phyloP scores from a whole-genome alignment of 2,797 vertebrate species.

The Lates japonicus region DNA sequence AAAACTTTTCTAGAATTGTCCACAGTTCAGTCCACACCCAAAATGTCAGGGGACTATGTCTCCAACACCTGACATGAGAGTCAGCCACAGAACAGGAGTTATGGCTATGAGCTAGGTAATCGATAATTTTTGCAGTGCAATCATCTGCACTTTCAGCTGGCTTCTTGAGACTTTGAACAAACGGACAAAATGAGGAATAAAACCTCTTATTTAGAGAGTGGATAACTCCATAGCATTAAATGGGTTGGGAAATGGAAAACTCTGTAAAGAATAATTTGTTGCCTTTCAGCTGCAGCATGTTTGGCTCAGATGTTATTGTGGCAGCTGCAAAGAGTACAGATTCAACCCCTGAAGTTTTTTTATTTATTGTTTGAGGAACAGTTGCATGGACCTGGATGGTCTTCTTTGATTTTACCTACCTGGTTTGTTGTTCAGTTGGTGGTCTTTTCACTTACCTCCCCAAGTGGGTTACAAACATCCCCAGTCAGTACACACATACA shows the following conservation, averaged over 20 bases:
- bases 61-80: neutral
- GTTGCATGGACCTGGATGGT: constrained; percentile 75
- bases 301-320: constrained; percentile 57
- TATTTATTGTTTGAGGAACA: constrained; percentile 71
- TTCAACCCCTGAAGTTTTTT: constrained; percentile 74
- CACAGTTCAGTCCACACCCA: neutral
- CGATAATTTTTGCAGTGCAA: neutral
- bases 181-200: neutral
- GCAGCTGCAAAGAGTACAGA: constrained; percentile 65
- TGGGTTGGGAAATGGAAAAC: neutral
- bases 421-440: constrained; percentile 79
- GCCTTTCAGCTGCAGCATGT: constrained; percentile 32
- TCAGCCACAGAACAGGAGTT: neutral
- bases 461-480: constrained; percentile 69
- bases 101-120: neutral
- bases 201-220: neutral
- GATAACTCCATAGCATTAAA: neutral
- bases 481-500: constrained; percentile 15
- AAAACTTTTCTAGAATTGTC: neutral
- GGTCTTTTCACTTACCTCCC: constrained; percentile 78
- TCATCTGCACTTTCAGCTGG: neutral
- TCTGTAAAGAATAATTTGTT: neutral
- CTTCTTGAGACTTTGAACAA: neutral
- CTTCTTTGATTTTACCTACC: constrained; percentile 82
- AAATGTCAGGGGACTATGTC: neutral